A percentile compares a stretch with the other conserved stretches of the same genome.
Conservation (phyloP, 2,113 vertebrate species). For the Cariama cristata region DNA sequence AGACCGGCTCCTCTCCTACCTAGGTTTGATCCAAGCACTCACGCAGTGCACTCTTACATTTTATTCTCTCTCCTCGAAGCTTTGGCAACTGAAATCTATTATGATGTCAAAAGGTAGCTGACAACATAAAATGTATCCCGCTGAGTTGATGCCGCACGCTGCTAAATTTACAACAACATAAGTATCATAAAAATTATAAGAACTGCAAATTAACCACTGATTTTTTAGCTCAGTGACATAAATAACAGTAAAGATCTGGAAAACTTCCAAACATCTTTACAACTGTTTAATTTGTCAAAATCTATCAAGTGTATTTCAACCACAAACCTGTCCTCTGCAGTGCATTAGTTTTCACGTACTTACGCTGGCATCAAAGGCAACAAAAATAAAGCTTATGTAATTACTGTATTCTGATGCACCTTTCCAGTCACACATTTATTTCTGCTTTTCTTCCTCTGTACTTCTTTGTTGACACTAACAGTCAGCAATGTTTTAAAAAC, state of each 20-base stretch:
- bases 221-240: conserved; percentile 76
- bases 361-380: conserved; percentile 40
- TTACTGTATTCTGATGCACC: conserved; percentile 35
- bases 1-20: neutral
- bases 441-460: conserved; percentile 28
- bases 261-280: conserved; percentile 79
- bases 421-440: neutral
- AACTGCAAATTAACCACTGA: conserved; percentile 80
- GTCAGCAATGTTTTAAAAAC: conserved; percentile 59
- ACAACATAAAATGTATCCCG: conserved; percentile 77
- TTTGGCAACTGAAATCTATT: conserved; percentile 81
- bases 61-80: conserved; percentile 63
- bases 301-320: conserved; percentile 74
- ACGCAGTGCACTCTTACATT: neutral
- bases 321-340: conserved; percentile 74
- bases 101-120: conserved; percentile 82
- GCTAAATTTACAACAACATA: conserved; percentile 79
- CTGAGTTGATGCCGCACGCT: conserved; percentile 72
- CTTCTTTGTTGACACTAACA: conserved; percentile 38
- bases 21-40: conserved; percentile 52
- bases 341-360: conserved; percentile 53
- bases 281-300: conserved; percentile 82
- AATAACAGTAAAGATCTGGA: conserved; percentile 79
- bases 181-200: conserved; percentile 79
- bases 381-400: conserved; percentile 33